Conservation (phyloP, 2,797 vertebrate genomes). For the Acrossocheilus fasciatus region DNA sequence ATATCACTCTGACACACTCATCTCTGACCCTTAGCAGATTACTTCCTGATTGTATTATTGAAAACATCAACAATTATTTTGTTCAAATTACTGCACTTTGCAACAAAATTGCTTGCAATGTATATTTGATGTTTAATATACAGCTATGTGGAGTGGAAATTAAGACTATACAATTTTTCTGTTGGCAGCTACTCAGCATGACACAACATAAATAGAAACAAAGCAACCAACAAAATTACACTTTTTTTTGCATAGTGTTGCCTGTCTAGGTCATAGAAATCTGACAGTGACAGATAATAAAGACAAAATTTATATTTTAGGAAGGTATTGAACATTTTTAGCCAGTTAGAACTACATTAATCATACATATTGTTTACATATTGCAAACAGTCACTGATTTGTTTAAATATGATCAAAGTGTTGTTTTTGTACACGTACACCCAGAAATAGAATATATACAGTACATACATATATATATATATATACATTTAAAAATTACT, state of each 20-base stretch:
- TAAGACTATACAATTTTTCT: background rate
- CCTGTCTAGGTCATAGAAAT: background rate
- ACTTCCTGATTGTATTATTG: too few species aligned
- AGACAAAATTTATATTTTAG: background rate
- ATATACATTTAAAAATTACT: background rate
- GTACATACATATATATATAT: too few species aligned
- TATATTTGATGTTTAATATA: background rate
- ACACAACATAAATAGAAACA: background rate
- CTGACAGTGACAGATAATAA: background rate
- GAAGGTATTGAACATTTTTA: background rate
- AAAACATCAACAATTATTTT: too few species aligned
- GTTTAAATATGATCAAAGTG: background rate
- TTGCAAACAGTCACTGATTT: background rate
- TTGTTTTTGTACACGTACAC: background rate
- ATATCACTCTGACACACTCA: too few species aligned
- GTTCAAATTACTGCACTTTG: too few species aligned
- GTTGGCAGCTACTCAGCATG: background rate
- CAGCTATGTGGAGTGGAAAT: background rate
- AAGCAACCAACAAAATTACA: background rate
- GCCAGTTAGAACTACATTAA: background rate
- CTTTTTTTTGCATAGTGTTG: background rate
- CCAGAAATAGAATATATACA: background rate
- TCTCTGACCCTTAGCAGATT: too few species aligned
- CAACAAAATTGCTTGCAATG: background rate
- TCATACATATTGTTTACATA: background rate